Evolutionary conservation across 2,888 invertebrate species (phyloP).

Genomic region (Oxycera nigricornis): DNA sequence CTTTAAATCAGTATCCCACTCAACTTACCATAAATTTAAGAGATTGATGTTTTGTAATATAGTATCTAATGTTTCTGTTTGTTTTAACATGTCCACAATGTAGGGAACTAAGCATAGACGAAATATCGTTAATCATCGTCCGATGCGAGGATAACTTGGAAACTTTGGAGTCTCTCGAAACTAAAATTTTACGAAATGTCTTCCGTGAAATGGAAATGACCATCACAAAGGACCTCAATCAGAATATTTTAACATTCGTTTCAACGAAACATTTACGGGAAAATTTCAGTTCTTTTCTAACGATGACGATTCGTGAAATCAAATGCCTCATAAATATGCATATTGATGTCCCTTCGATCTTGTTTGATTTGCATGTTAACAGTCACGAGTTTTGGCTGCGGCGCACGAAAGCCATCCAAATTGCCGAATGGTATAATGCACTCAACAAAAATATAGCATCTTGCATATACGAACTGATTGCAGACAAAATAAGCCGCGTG

Average conservation of each 20-base stretch:
- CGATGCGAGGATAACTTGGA: conserved; percentile 55
- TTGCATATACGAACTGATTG: conserved; percentile 80
- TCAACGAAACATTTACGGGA: not conserved
- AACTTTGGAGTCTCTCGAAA: conserved; percentile 63
- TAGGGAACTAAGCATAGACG: not conserved
- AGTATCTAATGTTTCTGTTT: not conserved
- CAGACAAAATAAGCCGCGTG: conserved; percentile 76
- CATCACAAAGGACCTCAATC: conserved; percentile 55
- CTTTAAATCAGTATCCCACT: too few relatives aligned
- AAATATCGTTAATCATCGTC: not conserved
- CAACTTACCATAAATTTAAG: too few relatives aligned
- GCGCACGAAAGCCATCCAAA: conserved; percentile 65
- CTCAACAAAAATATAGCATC: conserved; percentile 74
- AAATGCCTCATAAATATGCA: conserved; percentile 50
- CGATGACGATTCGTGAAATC: conserved; percentile 43
- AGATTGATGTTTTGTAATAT: too few relatives aligned
- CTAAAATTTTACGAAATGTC: conserved; percentile 65
- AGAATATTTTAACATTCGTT: not conserved
- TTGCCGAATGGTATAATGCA: conserved; percentile 82
- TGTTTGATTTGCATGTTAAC: conserved; percentile 53
- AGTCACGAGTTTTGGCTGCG: conserved; percentile 56
- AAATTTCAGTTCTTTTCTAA: conserved; percentile 44
- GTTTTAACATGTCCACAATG: not conserved
- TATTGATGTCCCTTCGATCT: conserved; percentile 50
- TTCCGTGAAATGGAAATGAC: conserved; percentile 49